Percentiles rank a stretch among this genome's conserved stretches.
phyloP scores from a whole-genome alignment of 37 sponge, comb jelly and placozoan species.

The Dysidea cf. avara region DNA sequence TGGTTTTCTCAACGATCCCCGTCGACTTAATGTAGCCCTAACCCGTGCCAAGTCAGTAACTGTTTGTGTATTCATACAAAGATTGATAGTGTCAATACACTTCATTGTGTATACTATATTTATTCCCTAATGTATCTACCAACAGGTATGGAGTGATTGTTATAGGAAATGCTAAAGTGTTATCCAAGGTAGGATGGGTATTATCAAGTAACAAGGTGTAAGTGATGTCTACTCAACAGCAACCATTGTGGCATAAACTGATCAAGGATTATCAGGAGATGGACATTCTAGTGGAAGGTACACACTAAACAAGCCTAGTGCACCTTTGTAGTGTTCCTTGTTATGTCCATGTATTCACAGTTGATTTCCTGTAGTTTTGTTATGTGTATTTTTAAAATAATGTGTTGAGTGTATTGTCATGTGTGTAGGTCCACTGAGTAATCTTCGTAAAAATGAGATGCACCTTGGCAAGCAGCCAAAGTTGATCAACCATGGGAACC shows the following conservation, averaged over 20 bases:
- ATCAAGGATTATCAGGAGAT: conserved; percentile 85
- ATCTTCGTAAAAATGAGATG: conserved; percentile 84
- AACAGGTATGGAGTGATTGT: conserved; percentile 90
- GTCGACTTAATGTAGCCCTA: conserved; percentile 92
- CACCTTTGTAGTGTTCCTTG: too few species aligned
- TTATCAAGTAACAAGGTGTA: not conserved
- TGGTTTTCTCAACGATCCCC: conserved; percentile 95
- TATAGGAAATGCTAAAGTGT: conserved; percentile 93
- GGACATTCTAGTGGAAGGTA: too few species aligned
- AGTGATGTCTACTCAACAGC: conserved; percentile 19
- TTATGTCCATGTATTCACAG: too few species aligned
- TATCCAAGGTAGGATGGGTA: conserved; percentile 66
- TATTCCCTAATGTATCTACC: too few species aligned
- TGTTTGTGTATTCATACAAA: too few species aligned
- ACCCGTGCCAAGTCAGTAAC: conserved; percentile 96
- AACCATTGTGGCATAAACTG: conserved; percentile 83
- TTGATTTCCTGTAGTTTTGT: too few species aligned
- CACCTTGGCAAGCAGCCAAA: conserved; percentile 87
- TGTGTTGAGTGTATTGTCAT: too few species aligned
- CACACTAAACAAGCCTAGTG: too few species aligned
- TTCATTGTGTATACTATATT: too few species aligned
- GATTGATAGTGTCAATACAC: too few species aligned
- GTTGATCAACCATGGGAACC: conserved; percentile 79
- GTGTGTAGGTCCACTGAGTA: conserved; percentile 88
- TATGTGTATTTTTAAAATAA: too few species aligned